A percentile compares a stretch with the other conserved stretches of the same genome.
These are phyloP conservation scores for Spicauda simplicius DNA, from an alignment of 2,888 invertebrate species.

Conservation along the genomic window DNA sequence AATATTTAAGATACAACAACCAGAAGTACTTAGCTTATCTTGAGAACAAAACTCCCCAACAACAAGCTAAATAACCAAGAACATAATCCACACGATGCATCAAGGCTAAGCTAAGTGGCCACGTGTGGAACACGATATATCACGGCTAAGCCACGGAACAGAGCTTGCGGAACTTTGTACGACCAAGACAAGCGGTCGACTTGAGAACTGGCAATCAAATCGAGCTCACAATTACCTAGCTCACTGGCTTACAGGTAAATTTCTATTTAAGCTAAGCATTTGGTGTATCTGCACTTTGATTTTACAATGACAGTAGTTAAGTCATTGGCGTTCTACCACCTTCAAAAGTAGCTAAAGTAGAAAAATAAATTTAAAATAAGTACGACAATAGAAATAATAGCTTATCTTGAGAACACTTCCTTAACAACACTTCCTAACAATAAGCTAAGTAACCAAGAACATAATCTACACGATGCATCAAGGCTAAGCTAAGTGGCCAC, in stretches of 20 bases:
- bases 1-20: background rate
- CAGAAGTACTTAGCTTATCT: background rate
- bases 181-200: background rate
- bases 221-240: background rate
- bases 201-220: background rate
- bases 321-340: too few relatives aligned
- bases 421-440: background rate
- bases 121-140: slow-evolving; percentile 28
- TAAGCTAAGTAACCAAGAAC: slow-evolving; percentile 8
- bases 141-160: slow-evolving; percentile 17
- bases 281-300: too few relatives aligned
- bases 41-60: background rate
- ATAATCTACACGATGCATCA: slow-evolving; percentile 18
- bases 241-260: background rate
- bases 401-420: too few relatives aligned
- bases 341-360: too few relatives aligned
- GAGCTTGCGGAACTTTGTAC: background rate
- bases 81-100: slow-evolving; percentile 19
- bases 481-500: slow-evolving; percentile 30
- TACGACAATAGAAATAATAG: too few relatives aligned
- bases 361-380: too few relatives aligned
- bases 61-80: slow-evolving; percentile 3
- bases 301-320: too few relatives aligned
- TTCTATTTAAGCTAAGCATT: too few relatives aligned
- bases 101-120: slow-evolving; percentile 29